Conservation (phyloP, 2,797 vertebrate genomes). For the Distichodus sexfasciatus region DNA sequence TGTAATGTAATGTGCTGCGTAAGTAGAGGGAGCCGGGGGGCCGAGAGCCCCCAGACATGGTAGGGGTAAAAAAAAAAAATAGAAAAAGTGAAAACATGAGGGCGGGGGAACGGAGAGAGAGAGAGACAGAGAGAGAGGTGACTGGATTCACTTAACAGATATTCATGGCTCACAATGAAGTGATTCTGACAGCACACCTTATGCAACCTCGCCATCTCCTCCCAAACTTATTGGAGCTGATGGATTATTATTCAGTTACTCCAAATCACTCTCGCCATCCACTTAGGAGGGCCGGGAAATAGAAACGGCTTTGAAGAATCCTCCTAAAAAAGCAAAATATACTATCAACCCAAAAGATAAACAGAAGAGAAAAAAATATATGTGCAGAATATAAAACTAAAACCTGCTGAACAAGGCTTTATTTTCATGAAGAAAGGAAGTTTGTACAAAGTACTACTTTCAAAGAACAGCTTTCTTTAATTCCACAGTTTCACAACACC, state of each 20-base stretch:
- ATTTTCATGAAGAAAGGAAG: no score
- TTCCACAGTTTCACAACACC: no score
- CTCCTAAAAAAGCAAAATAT: not conserved
- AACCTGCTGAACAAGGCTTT: not conserved
- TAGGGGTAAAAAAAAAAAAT: no score
- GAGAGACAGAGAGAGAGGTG: not conserved
- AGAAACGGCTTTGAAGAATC: slow-evolving; percentile 2
- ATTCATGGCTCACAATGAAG: slow-evolving; percentile 27
- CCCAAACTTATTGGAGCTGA: slow-evolving; percentile 20
- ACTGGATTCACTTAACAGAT: slow-evolving; percentile 17
- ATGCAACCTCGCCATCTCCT: slow-evolving; percentile 11
- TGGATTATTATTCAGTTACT: slow-evolving; percentile 29
- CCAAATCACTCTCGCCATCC: not conserved
- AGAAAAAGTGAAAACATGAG: no score
- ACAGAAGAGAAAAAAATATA: not conserved
- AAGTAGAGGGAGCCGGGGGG: not conserved
- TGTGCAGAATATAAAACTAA: not conserved
- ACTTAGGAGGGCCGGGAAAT: not conserved
- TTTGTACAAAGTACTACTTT: no score
- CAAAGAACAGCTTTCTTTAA: no score
- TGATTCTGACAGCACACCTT: slow-evolving; percentile 29
- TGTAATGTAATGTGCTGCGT: slow-evolving; percentile 17
- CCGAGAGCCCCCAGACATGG: no score
- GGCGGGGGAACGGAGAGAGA: no score
- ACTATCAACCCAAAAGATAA: not conserved